A percentile compares a stretch with the other conserved stretches of the same genome.
Evolutionary conservation across 2,888 invertebrate species (phyloP).

Genomic region (Andrena trimmerana): DNA sequence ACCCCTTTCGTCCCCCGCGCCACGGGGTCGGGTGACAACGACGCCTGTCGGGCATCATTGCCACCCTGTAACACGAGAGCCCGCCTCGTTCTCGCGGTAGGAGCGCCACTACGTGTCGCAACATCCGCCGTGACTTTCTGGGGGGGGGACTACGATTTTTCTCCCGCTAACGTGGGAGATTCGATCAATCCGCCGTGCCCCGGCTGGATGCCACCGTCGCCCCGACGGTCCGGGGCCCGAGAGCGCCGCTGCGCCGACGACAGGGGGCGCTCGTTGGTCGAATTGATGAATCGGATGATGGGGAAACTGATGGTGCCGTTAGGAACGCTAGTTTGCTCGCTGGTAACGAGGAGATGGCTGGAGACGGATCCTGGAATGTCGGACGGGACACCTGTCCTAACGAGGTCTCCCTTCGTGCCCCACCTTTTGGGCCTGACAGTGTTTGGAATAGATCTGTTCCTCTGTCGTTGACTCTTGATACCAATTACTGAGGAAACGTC

Average conservation of each 20-base stretch:
- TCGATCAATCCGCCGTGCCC: not conserved
- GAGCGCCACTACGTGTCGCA: slow-evolving; percentile 24
- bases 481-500: no score
- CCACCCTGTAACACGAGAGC: slow-evolving; percentile 64
- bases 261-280: not conserved
- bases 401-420: no score
- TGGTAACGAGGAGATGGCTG: not conserved
- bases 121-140: slow-evolving; percentile 51
- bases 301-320: not conserved
- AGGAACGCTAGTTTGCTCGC: not conserved
- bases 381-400: no score
- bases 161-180: slow-evolving; percentile 16
- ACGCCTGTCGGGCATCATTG: slow-evolving; percentile 69
- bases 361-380: no score
- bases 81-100: slow-evolving; percentile 32
- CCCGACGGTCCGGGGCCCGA: not conserved
- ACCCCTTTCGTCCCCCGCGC: slow-evolving; percentile 11
- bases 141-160: not conserved
- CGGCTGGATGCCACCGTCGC: not conserved
- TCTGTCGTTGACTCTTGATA: not conserved
- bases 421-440: no score
- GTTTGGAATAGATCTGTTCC: no score
- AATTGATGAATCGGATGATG: not conserved
- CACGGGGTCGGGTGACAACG: slow-evolving; percentile 65
- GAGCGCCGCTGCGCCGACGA: not conserved